Percentiles rank a stretch among this genome's conserved stretches.
Evolutionary conservation across 1,140 invertebrate species (phyloP).

Genomic region (Drosophila sp.): DNA sequence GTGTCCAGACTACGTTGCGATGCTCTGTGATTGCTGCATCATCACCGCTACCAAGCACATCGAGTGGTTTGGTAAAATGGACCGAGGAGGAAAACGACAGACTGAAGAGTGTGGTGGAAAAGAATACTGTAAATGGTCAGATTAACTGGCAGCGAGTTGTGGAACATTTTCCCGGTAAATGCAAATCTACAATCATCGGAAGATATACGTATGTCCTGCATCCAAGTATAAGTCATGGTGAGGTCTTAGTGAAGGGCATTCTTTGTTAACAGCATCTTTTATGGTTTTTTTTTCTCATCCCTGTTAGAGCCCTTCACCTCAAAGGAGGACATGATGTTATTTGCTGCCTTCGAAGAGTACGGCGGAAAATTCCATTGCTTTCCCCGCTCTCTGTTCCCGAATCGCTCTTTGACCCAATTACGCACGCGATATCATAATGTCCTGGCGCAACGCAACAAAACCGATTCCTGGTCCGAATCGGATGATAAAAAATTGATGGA

Average conservation of each 20-base stretch:
- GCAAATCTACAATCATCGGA: constrained; percentile 87
- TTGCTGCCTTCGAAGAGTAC: constrained; percentile 85
- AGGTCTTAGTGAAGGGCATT: not conserved
- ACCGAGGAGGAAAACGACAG: constrained; percentile 85
- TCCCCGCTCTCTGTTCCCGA: constrained; percentile 83
- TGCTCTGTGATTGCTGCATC: constrained; percentile 67
- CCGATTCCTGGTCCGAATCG: constrained; percentile 83
- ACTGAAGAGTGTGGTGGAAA: constrained; percentile 84
- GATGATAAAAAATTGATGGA: constrained; percentile 83
- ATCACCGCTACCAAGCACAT: constrained; percentile 60
- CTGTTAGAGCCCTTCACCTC: constrained; percentile 82
- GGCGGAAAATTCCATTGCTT: constrained; percentile 85
- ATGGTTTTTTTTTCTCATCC: not conserved
- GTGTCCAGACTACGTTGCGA: constrained; percentile 85
- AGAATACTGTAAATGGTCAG: constrained; percentile 85
- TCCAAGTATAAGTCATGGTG: constrained; percentile 81
- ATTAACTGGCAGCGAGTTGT: constrained; percentile 87
- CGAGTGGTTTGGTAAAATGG: constrained; percentile 83
- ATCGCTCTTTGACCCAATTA: constrained; percentile 84
- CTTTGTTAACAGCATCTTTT: not conserved
- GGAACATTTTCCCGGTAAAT: constrained; percentile 85
- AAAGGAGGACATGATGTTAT: constrained; percentile 86
- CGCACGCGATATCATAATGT: constrained; percentile 84
- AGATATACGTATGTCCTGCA: constrained; percentile 83
- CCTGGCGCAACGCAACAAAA: constrained; percentile 75